A percentile compares a stretch with the other conserved stretches of the same genome.
Conservation (phyloP, 2,797 vertebrate species). For the Hyperoplus lanceolatus region DNA sequence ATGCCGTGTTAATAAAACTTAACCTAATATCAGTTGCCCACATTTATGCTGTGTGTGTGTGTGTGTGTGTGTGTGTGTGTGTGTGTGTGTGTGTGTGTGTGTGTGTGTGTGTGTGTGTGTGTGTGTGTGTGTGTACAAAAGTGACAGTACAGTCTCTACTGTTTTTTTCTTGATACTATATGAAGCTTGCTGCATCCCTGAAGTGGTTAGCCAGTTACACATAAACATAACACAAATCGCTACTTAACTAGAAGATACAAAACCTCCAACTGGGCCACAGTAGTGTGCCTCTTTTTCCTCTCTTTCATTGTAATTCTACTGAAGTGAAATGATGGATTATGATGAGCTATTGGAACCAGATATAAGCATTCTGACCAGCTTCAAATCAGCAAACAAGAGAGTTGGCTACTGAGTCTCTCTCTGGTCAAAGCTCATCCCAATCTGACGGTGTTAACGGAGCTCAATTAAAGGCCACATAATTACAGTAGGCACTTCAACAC, state of each 20-base stretch:
- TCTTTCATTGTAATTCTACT: slow-evolving; percentile 7
- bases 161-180: not conserved
- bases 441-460: slow-evolving; percentile 78
- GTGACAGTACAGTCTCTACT: too few relatives aligned
- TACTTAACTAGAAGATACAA: not conserved
- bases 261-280: not conserved
- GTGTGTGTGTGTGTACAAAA: too few relatives aligned
- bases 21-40: not conserved
- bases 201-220: slow-evolving; percentile 3
- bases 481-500: slow-evolving; percentile 79
- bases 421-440: slow-evolving; percentile 72
- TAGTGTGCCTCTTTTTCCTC: not conserved
- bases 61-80: not conserved
- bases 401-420: slow-evolving; percentile 39
- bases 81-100: too few relatives aligned
- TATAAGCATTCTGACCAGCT: slow-evolving; percentile 33
- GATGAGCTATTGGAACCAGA: slow-evolving; percentile 36
- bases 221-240: not conserved
- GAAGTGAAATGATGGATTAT: slow-evolving; percentile 18
- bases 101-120: too few relatives aligned
- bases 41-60: not conserved
- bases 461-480: slow-evolving; percentile 84
- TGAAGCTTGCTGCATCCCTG: not conserved
- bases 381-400: slow-evolving; percentile 55
- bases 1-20: not conserved